Conservation (phyloP, 2,797 vertebrate species). For the Oreonectes daqikongensis region DNA sequence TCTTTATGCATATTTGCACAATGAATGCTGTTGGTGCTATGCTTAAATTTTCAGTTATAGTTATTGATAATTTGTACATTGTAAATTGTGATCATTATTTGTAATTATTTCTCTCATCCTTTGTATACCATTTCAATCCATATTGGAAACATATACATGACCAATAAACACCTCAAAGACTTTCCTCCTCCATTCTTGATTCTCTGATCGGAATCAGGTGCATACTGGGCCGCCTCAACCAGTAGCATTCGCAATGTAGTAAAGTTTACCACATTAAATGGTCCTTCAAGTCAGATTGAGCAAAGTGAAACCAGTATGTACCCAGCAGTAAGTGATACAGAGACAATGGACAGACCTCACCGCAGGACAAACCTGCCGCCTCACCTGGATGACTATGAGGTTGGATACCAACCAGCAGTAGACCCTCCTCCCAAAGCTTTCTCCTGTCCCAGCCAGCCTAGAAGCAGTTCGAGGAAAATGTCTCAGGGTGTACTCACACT, state of each 20-base stretch:
- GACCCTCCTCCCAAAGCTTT: conserved; percentile 10
- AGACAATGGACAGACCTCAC: conserved; percentile 7
- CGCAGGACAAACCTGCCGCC: conserved; percentile 8
- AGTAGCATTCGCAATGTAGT: no score
- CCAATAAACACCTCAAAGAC: neutral
- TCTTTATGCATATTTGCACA: no score
- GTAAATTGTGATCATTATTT: no score
- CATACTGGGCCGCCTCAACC: no score
- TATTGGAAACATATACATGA: no score
- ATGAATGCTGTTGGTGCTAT: no score
- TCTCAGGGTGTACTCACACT: no score
- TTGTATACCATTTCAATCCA: no score
- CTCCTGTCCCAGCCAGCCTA: neutral
- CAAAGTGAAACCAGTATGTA: conserved; percentile 6
- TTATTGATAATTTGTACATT: no score
- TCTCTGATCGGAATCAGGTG: neutral
- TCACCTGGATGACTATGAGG: conserved; percentile 8
- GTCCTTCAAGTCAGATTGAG: neutral
- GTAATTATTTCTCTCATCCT: no score
- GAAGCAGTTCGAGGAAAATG: conserved; percentile 4
- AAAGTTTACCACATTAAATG: neutral
- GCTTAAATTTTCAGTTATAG: no score
- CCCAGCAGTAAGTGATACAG: neutral
- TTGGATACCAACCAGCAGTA: neutral
- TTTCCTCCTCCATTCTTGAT: neutral